A percentile compares a stretch with the other conserved stretches of the same genome.
Evolutionary conservation across 2,888 invertebrate genomes (phyloP).

Genomic region (Neoascia interrupta): DNA sequence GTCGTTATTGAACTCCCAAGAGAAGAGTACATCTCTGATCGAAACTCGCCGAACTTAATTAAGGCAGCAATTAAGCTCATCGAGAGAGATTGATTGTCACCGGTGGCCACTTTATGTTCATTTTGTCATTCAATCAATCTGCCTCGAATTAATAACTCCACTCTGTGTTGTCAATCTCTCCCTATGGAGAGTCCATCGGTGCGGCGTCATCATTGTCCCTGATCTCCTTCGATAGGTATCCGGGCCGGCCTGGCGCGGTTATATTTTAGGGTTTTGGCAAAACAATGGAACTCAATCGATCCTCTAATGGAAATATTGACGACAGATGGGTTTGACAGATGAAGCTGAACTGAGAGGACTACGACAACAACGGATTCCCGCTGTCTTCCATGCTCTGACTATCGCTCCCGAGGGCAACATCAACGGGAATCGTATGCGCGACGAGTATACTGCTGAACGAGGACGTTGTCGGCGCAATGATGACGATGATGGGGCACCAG

Average conservation of each 20-base stretch:
- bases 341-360: conserved; percentile 52
- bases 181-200: not conserved
- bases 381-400: conserved; percentile 29
- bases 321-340: conserved; percentile 68
- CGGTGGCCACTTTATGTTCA: conserved; percentile 68
- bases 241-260: not conserved
- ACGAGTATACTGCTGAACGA: conserved; percentile 16
- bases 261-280: conserved; percentile 59
- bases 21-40: not conserved
- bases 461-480: conserved; percentile 20
- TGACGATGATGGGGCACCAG: conserved; percentile 68
- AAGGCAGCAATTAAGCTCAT: conserved; percentile 62
- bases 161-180: conserved; percentile 65
- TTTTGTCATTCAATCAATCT: conserved; percentile 76
- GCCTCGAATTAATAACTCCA: conserved; percentile 74
- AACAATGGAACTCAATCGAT: conserved; percentile 63
- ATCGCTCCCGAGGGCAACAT: conserved; percentile 20
- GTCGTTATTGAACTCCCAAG: too few species aligned
- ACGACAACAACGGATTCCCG: conserved; percentile 58
- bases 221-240: conserved; percentile 5
- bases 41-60: conserved; percentile 20
- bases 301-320: conserved; percentile 66
- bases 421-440: conserved; percentile 4
- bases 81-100: conserved; percentile 53
- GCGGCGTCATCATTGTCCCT: conserved; percentile 23